phyloP scores from a whole-genome alignment of 2,113 vertebrate genomes.

The Catharus fuscescens region DNA sequence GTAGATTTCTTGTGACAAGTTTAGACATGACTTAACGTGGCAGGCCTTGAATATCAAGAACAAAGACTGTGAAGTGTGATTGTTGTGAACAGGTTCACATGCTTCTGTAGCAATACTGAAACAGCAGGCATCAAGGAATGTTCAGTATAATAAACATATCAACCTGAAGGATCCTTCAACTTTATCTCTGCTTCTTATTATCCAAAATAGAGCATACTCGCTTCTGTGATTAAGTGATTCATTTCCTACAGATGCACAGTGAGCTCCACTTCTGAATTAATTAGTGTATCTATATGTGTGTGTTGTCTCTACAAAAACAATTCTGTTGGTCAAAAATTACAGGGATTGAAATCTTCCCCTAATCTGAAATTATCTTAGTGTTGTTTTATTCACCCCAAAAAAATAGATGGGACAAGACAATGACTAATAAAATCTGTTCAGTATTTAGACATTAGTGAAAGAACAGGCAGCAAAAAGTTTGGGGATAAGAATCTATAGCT shows the following conservation, averaged over 20 bases:
- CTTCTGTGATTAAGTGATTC: constrained; percentile 11
- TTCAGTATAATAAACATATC: neutral
- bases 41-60: neutral
- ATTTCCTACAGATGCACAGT: constrained; percentile 13
- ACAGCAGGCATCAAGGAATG: neutral
- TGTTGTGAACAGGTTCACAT: neutral
- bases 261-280: constrained; percentile 8
- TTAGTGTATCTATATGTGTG: neutral
- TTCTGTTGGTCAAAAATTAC: neutral
- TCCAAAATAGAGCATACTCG: neutral
- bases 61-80: neutral
- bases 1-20: neutral
- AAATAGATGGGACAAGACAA: neutral
- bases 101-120: neutral
- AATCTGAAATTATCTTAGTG: neutral
- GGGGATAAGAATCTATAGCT: neutral
- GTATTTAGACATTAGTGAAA: neutral
- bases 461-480: neutral
- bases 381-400: neutral
- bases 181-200: neutral
- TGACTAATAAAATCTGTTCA: neutral
- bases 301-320: neutral
- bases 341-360: neutral
- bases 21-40: neutral
- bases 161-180: constrained; percentile 15